Evolutionary conservation across 64 coral and sea anemone species (phyloP).

Genomic region (Anthopleura sola): DNA sequence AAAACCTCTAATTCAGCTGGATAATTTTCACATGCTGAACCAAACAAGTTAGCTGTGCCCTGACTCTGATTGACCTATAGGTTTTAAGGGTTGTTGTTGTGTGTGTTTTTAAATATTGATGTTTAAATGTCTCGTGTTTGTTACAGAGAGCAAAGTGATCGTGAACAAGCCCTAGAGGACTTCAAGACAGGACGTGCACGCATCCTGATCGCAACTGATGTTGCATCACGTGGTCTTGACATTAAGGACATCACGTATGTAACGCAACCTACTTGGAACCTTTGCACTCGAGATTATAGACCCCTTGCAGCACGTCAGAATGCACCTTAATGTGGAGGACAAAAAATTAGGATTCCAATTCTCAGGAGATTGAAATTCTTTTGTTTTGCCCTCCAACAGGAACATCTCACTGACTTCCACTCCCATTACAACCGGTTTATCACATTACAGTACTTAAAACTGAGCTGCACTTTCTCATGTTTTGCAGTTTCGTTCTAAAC

Average conservation of each 20-base stretch:
- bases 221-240: slow-evolving; percentile 96
- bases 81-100: background rate
- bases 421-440: background rate
- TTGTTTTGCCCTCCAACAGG: too few relatives aligned
- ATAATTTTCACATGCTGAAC: too few relatives aligned
- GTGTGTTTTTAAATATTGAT: too few relatives aligned
- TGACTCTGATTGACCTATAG: background rate
- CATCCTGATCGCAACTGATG: slow-evolving; percentile 94
- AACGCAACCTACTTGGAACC: too few relatives aligned
- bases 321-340: too few relatives aligned
- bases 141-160: slow-evolving; percentile 81
- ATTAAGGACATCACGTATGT: slow-evolving; percentile 96
- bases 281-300: too few relatives aligned
- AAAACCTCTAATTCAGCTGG: too few relatives aligned
- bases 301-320: too few relatives aligned
- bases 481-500: slow-evolving; percentile 80
- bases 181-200: slow-evolving; percentile 82
- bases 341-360: too few relatives aligned
- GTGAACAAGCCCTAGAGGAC: slow-evolving; percentile 93
- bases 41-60: too few relatives aligned
- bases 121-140: too few relatives aligned
- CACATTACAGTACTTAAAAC: background rate
- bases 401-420: background rate
- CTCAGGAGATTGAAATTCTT: too few relatives aligned
- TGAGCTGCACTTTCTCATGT: background rate